Conservation (phyloP, 2,797 vertebrate genomes). For the Spea hammondii region DNA sequence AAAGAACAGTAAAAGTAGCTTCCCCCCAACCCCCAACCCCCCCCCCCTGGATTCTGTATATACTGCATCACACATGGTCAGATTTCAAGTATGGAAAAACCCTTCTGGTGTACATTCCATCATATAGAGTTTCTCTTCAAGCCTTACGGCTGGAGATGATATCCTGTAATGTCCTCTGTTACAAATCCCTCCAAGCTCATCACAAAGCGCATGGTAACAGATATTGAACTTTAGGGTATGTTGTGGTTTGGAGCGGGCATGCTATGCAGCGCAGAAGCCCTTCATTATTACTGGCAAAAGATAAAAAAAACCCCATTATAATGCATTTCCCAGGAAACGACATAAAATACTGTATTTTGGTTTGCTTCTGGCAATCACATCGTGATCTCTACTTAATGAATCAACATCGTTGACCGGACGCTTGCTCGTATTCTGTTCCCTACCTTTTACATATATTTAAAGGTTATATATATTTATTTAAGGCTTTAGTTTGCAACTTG, state of each 20-base stretch:
- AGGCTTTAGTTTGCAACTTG: too few species aligned
- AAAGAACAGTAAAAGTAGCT: background rate
- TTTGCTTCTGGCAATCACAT: background rate
- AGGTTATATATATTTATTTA: too few species aligned
- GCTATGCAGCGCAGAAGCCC: background rate
- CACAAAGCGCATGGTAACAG: conserved; percentile 1
- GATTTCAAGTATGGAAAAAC: background rate
- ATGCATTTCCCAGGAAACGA: conserved; percentile 25
- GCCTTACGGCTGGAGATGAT: conserved; percentile 5
- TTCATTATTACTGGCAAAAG: conserved; percentile 19
- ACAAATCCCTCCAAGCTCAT: background rate
- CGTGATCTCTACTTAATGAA: too few species aligned
- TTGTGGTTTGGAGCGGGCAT: background rate
- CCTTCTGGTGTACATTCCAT: conserved; percentile 3
- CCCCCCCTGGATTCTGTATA: background rate
- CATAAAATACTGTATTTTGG: background rate
- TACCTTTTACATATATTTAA: too few species aligned
- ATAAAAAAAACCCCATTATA: background rate
- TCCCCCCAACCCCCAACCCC: background rate
- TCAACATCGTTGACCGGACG: too few species aligned
- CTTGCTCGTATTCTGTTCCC: too few species aligned
- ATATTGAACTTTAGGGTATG: conserved; percentile 4
- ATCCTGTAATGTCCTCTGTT: background rate
- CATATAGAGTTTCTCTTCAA: conserved; percentile 26
- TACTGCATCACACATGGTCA: background rate